Evolutionary conservation across 1,140 invertebrate species (phyloP), one percentile per base, ranked within the genome.

Genomic region (Nilaparvata lugens): DNA sequence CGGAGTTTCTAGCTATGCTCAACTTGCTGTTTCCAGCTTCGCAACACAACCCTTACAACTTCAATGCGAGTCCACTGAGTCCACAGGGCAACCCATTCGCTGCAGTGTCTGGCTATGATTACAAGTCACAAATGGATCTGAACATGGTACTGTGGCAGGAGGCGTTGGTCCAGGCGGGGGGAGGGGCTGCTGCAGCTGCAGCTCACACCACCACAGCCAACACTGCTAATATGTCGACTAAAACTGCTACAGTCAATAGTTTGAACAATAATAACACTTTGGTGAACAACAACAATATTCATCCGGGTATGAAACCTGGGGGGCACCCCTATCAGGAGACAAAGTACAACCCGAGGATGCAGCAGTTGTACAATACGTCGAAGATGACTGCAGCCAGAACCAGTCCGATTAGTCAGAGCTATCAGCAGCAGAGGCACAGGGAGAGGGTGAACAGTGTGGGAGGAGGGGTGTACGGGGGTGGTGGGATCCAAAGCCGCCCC

Each of bases 91-190:
- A 18, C 9, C 16, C 45, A 11, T 18, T 23, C 9, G 16, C 16
- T 16, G 58, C 23, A 6, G 48, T 61, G 13, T 52, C 52, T 55
- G 59, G 40, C 24, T 56, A 54, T 18, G 78, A 81, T 69, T 83
- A 77, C 67, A 78, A 76, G 18, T 83, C 77, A 68, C 78, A 81
- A 18, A 70, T 85, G 60, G 83, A 85, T 68, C 71, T 65, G 11
- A 65, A 66, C 43, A 42, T 84, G 56, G 78, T 79, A 0, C 78
- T 84, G 74, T 85, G 83, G 82, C 83, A 85, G 63, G 83, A 85
- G 67, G 65, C 63, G 1, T 76, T 78, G 1, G 76, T 83, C 74
- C 52, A 62, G 19, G 38, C 54, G 1, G 52, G 54, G 13, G 31
- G 31, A 35, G 31, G 31, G 7, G 31, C 31, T 31, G 19, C 43